These are phyloP conservation scores for Lampropteryx suffumata DNA, from an alignment of 2,888 invertebrate species.

Conservation along the genomic window DNA sequence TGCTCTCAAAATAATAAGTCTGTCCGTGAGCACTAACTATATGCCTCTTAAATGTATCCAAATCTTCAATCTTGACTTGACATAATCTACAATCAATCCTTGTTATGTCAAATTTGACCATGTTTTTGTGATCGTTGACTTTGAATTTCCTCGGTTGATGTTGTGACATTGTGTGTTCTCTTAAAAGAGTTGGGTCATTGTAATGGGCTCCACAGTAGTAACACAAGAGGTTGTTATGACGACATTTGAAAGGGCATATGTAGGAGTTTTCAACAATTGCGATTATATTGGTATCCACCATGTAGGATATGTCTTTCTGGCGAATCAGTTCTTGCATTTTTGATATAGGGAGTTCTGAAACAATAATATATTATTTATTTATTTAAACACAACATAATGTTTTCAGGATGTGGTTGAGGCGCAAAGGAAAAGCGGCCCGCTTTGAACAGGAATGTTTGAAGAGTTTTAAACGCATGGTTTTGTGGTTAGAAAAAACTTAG, in stretches of 20 bases:
- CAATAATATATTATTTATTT: background rate
- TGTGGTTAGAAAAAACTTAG: no score
- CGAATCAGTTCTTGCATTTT: conserved; percentile 66
- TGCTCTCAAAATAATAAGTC: conserved; percentile 60
- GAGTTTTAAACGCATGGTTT: no score
- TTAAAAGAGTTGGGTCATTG: conserved; percentile 48
- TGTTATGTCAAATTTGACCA: conserved; percentile 68
- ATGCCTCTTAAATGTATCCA: conserved; percentile 64
- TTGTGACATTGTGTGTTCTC: conserved; percentile 47
- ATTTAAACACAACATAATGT: background rate
- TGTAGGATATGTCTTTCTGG: conserved; percentile 65
- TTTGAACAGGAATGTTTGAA: no score
- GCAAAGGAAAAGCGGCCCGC: no score
- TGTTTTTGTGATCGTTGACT: conserved; percentile 66
- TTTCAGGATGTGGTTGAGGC: no score
- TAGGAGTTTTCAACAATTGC: conserved; percentile 66
- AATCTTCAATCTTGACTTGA: conserved; percentile 44
- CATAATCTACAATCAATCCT: conserved; percentile 69
- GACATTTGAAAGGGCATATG: conserved; percentile 69
- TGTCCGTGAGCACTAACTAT: conserved; percentile 55
- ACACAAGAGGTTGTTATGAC: conserved; percentile 69
- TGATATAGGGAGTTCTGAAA: conserved; percentile 62
- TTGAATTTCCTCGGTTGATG: conserved; percentile 67
- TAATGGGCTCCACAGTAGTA: conserved; percentile 66
- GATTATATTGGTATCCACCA: conserved; percentile 67